Percentiles rank a stretch among this genome's conserved stretches.
These are phyloP conservation scores for Agriotes lineatus DNA, from an alignment of 2,888 invertebrate species.

Conservation along the genomic window DNA sequence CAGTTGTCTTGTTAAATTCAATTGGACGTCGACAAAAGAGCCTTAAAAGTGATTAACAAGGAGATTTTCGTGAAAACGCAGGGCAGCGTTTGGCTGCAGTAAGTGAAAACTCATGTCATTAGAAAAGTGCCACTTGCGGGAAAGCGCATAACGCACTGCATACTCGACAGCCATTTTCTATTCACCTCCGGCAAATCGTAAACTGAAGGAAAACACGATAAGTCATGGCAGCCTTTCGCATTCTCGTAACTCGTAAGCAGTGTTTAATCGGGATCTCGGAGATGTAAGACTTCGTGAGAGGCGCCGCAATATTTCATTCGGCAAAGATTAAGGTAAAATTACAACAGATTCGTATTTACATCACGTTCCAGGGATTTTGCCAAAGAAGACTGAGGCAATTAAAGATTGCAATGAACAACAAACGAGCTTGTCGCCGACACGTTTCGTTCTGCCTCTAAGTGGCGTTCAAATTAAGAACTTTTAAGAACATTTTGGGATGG, in stretches of 20 bases:
- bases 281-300: slow-evolving; percentile 6
- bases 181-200: slow-evolving; percentile 4
- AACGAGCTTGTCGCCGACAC: background rate
- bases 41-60: too few species aligned
- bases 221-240: slow-evolving; percentile 5
- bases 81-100: too few species aligned
- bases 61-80: too few species aligned
- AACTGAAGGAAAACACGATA: slow-evolving; percentile 13
- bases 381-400: slow-evolving; percentile 19
- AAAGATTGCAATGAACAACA: slow-evolving; percentile 16
- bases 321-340: slow-evolving; percentile 29
- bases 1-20: too few species aligned
- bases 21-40: too few species aligned
- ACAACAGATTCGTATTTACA: slow-evolving; percentile 34
- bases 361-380: slow-evolving; percentile 25
- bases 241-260: slow-evolving; percentile 2
- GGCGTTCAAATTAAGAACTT: too few species aligned
- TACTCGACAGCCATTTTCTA: too few species aligned
- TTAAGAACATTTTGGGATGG: too few species aligned
- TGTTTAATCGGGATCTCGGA: slow-evolving; percentile 13
- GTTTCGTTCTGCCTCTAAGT: background rate
- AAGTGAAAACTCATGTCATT: too few species aligned
- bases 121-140: too few species aligned
- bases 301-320: slow-evolving; percentile 20
- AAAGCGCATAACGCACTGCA: too few species aligned